Base-by-base conservation (phyloP, 2,888 invertebrate genomes). In the Agrenia bidenticulata region DNA sequence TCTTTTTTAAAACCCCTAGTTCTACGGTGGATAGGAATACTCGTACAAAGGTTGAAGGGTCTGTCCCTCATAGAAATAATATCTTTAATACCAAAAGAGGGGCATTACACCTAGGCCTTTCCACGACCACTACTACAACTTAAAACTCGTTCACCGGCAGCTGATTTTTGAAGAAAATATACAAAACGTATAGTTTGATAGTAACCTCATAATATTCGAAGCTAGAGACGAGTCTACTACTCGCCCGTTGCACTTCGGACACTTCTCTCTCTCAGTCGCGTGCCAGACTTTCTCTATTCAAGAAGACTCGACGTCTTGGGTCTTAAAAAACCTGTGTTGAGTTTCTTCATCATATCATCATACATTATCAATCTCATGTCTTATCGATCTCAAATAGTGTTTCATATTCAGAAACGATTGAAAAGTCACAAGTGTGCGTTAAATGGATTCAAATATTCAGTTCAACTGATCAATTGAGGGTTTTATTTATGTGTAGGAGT, bases 221-320 rank as follows among this genome's bases (percentile, higher is more conserved):
- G 51, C 51, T 23, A 2, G 21, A 19, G 19, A 45, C n/a, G 23
- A 51, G 51, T 11, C 21, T 19, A 51, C 51, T 23, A 51, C 45
- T 45, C 45, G 15, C 9, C 45, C 45, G 45, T 45, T n/a, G 45
- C 19, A 45, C 51, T 64, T 45, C 59, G 19, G 51, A 51, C 13
- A 51, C 24, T 51, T 51, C 51, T 51, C 58, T 57, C 55, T 32
- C 50, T 68, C 71, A 71, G 71, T 71, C 71, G 71, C 71, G 71
- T 71, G 71, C 69, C 71, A 69, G 61, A 58, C 58, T 58, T 58
- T 58, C 58, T 49, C 58, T 49, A 49, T 49, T 26, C 2, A 19
- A 24, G 58, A 58, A 58, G 58, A 58, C 45, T 45, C 45, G 11
- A 32, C 32, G 32, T 32, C 32, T 32, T 32, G 32, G 32, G 32